These are phyloP conservation scores for Agelastica alni DNA, from an alignment of 2,888 invertebrate genomes.

Conservation along the genomic window DNA sequence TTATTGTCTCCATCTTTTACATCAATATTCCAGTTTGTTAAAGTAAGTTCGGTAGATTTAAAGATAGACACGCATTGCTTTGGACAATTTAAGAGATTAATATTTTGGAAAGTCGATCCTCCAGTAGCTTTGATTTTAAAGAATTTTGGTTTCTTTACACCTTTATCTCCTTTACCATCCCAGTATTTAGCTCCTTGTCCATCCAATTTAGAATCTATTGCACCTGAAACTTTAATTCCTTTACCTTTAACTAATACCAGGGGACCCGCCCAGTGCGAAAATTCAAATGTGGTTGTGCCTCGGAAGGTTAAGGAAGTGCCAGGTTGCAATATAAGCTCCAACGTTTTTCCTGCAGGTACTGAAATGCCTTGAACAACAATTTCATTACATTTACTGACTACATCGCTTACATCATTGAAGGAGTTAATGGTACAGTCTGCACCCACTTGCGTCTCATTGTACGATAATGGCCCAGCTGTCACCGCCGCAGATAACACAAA, in stretches of 20 bases:
- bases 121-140: constrained; percentile 33
- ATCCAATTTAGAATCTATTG: constrained; percentile 28
- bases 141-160: constrained; percentile 34
- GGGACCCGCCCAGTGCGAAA: constrained; percentile 16
- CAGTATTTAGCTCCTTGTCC: constrained; percentile 36
- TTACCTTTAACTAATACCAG: constrained; percentile 10
- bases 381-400: constrained; percentile 12
- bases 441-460: constrained; percentile 4
- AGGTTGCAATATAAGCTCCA: constrained; percentile 10
- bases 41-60: constrained; percentile 25
- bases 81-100: constrained; percentile 34
- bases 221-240: constrained; percentile 8
- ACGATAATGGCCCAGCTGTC: background rate
- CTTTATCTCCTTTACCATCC: constrained; percentile 35
- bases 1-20: constrained; percentile 34
- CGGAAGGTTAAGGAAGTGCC: constrained; percentile 17
- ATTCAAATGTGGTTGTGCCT: constrained; percentile 16
- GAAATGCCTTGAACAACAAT: constrained; percentile 9
- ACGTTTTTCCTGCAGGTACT: constrained; percentile 18
- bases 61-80: constrained; percentile 31
- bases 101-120: constrained; percentile 26
- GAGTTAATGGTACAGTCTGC: constrained; percentile 11
- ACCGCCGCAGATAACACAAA: background rate
- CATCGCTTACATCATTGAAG: constrained; percentile 12
- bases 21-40: constrained; percentile 33